Evolutionary conservation across 2,113 vertebrate genomes (phyloP).

Genomic region (Lichenostomus cassidix): DNA sequence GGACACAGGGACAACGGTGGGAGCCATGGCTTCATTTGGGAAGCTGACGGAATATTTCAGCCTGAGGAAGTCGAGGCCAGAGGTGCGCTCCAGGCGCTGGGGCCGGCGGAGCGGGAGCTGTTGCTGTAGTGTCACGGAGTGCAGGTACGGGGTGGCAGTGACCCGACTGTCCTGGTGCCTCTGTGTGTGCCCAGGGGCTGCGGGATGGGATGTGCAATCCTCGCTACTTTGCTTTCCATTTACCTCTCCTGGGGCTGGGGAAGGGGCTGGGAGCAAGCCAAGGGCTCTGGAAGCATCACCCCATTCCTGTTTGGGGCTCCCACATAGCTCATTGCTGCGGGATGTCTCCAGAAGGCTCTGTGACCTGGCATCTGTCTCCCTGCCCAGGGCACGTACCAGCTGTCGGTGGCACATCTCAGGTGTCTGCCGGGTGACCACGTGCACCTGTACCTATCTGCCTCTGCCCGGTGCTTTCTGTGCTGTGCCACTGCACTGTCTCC

Average conservation of each 20-base stretch:
- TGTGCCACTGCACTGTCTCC: background rate
- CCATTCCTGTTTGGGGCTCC: background rate
- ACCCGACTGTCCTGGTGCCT: background rate
- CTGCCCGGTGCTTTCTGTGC: background rate
- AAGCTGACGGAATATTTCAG: conserved; percentile 93
- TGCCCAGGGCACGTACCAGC: background rate
- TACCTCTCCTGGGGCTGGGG: background rate
- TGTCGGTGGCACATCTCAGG: accelerated
- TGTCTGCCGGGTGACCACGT: background rate
- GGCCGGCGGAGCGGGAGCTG: conserved; percentile 84
- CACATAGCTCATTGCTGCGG: accelerated
- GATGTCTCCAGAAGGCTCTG: accelerated
- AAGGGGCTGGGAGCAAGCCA: background rate
- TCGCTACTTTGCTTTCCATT: background rate
- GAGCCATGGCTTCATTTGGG: conserved; percentile 87
- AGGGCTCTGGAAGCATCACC: background rate
- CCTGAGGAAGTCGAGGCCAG: conserved; percentile 86
- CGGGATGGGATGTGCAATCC: background rate
- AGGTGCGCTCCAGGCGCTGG: conserved; percentile 78
- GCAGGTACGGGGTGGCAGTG: conserved; percentile 76
- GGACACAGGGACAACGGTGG: background rate
- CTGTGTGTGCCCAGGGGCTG: accelerated
- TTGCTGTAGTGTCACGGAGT: conserved; percentile 86
- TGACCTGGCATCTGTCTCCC: accelerated
- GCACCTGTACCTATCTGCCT: background rate